phyloP scores from a whole-genome alignment of 2,113 vertebrate species.

The Apaloderma vittatum region DNA sequence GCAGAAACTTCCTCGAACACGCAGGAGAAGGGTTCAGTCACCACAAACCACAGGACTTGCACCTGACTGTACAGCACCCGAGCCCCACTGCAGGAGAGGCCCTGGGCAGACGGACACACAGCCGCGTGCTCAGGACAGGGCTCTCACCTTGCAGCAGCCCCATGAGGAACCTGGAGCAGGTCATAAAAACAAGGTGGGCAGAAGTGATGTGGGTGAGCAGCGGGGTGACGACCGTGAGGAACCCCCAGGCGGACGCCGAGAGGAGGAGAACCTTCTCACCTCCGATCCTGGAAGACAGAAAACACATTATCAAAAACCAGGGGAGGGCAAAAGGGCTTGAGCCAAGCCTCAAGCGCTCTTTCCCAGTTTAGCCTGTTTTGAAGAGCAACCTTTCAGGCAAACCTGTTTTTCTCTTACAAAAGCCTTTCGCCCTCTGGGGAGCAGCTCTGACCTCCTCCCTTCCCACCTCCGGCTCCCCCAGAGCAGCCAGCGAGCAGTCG shows the following conservation, averaged over 20 bases:
- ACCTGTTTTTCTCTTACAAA: background rate
- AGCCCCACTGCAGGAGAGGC: background rate
- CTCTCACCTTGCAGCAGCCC: slow-evolving; percentile 93
- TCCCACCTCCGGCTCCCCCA: background rate
- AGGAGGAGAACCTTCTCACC: slow-evolving; percentile 94
- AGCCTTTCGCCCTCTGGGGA: background rate
- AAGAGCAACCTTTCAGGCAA: background rate
- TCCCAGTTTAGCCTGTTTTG: background rate
- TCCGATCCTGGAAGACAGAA: slow-evolving; percentile 83
- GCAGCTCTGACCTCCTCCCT: background rate
- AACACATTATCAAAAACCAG: background rate
- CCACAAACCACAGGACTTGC: background rate
- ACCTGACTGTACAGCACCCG: rapidly evolving
- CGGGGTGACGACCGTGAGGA: slow-evolving; percentile 88
- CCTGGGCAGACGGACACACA: background rate
- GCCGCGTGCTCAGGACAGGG: rapidly evolving
- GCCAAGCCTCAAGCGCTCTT: background rate
- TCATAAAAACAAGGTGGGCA: slow-evolving; percentile 88
- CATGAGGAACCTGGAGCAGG: slow-evolving; percentile 89
- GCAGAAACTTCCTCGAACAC: background rate
- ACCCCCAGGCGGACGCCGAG: slow-evolving; percentile 91
- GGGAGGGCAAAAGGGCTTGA: background rate
- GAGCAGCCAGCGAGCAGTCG: no score
- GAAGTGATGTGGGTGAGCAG: slow-evolving; percentile 86
- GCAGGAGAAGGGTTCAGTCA: background rate